Base-by-base conservation (phyloP, 2,113 vertebrate genomes). In the Arizona elegans region DNA sequence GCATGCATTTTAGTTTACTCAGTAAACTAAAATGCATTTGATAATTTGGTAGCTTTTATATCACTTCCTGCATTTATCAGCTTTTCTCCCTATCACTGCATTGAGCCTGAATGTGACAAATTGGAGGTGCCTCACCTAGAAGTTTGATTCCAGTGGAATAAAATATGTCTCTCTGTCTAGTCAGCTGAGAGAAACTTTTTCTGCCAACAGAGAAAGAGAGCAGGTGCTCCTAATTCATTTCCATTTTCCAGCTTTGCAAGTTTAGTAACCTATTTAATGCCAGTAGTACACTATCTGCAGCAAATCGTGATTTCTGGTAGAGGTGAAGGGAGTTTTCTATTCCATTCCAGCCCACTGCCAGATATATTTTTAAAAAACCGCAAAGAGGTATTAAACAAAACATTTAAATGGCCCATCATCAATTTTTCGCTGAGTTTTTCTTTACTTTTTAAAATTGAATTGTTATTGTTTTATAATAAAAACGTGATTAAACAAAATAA, bases 171-270 rank as follows among this genome's bases (percentile, higher is more conserved):
- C 94, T 90, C 58, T 21, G 58, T 5, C 1, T 91, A 91, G 93
- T 92, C 97, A 90, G 29, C 62, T 90, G 86, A 91, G 91, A 96
- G n/a, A 93, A 87, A 94, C 96, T 95, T 90, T 87, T 93, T 91
- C 1, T 96, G 96, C 97, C 97, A 94, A 90, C 96, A 97, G 96
- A 92, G 97, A 97, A 96, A 92, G 97, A 97, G 38, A 95, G 97
- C 97, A 98, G 97, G 97, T 98, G 97, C 95, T 90, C 96, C 96
- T 55, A 85, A 97, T 96, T 95, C 96, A 92, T 98, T 97, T 98
- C 96, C 95, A 98, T 98, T 98, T 98, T 98, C 97, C 96, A 97
- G 96, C 94, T 95, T 95, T 95, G 96, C 96, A 96, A 56, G 95
- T 97, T 96, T 96, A 94, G 92, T 95, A 96, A 96, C 96, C 96